These are phyloP conservation scores for Onychostruthus taczanowskii DNA, from an alignment of 2,113 vertebrate genomes.

Conservation along the genomic window DNA sequence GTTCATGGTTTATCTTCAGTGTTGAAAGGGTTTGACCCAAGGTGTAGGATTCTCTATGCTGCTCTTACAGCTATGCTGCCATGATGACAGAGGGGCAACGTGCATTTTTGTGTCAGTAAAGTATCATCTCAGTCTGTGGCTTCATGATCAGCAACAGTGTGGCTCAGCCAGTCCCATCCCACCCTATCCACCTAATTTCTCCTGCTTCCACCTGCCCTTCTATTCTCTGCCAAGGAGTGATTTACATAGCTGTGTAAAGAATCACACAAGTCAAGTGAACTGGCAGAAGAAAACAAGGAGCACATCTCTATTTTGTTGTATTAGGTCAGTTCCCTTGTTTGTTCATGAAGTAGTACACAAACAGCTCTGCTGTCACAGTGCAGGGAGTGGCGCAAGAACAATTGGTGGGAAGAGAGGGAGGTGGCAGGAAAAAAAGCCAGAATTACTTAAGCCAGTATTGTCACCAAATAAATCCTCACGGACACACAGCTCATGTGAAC, in stretches of 20 bases:
- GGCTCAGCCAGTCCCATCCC: background rate
- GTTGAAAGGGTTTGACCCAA: background rate
- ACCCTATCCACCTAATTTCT: background rate
- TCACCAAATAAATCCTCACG: conserved; percentile 25
- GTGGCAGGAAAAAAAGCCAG: background rate
- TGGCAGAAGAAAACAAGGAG: background rate
- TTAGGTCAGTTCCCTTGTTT: conserved; percentile 27
- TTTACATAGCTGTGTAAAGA: background rate
- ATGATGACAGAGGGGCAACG: accelerated
- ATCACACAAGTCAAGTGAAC: background rate
- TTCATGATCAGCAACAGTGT: background rate
- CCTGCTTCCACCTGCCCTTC: background rate
- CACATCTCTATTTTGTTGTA: background rate
- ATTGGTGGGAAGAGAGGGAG: conserved; percentile 11
- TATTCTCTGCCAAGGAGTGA: background rate
- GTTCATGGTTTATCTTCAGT: background rate
- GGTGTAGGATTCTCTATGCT: background rate
- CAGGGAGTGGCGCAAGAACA: background rate
- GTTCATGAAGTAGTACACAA: background rate
- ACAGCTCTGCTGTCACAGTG: background rate
- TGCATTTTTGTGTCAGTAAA: background rate
- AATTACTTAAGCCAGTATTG: background rate
- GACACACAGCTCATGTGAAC: background rate
- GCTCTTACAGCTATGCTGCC: background rate
- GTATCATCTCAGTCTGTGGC: background rate